Evolutionary conservation across 2,797 vertebrate species (phyloP).

Genomic region (Phoeniculus purpureus): DNA sequence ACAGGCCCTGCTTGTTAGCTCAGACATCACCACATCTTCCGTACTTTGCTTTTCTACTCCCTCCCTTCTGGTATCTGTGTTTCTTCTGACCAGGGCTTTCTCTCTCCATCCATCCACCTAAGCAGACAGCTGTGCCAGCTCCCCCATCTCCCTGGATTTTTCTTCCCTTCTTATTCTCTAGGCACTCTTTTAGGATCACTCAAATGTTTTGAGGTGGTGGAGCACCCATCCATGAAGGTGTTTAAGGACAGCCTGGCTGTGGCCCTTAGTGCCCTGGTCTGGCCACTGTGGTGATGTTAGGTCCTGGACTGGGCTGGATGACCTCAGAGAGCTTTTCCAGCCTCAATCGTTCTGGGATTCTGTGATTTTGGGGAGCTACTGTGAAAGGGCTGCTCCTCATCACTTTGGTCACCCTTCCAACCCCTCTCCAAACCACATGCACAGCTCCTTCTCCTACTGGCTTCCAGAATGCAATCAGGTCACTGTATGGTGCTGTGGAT

Average conservation of each 20-base stretch:
- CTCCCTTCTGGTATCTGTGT: neutral
- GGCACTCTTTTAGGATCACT: neutral
- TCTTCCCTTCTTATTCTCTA: neutral
- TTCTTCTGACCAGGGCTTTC: neutral
- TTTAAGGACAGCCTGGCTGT: too few relatives aligned
- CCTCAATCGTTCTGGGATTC: too few relatives aligned
- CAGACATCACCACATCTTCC: neutral
- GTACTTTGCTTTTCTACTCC: neutral
- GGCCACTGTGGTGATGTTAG: too few relatives aligned
- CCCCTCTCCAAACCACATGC: rapidly evolving
- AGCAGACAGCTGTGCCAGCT: neutral
- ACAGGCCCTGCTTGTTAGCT: neutral
- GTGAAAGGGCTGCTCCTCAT: neutral
- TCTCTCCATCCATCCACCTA: neutral
- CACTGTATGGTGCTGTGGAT: rapidly evolving
- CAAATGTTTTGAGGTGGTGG: too few relatives aligned
- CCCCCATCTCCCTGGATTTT: neutral
- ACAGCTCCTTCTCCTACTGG: neutral
- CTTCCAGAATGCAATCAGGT: rapidly evolving
- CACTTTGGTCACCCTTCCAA: rapidly evolving
- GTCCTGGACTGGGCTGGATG: too few relatives aligned
- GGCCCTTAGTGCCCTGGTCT: too few relatives aligned
- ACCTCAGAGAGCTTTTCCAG: too few relatives aligned
- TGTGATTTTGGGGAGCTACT: neutral
- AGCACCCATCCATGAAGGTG: too few relatives aligned